Base-by-base conservation (phyloP, 2,888 invertebrate genomes). In the Mythimna vitellina region DNA sequence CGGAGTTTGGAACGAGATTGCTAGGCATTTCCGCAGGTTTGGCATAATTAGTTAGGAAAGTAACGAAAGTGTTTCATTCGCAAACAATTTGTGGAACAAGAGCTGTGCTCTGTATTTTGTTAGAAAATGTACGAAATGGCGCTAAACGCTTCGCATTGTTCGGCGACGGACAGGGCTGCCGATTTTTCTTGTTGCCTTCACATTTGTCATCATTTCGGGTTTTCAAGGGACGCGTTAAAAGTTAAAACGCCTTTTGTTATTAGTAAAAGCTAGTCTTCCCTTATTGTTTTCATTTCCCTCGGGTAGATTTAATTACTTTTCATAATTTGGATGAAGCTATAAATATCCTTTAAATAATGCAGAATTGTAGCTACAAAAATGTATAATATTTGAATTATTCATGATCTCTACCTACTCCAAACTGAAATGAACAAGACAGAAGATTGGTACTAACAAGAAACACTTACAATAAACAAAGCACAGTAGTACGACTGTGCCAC, bases 81-180 rank as follows among this genome's bases (percentile, higher is more conserved):
- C 68, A n/a, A 80, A 72, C 69, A 79, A 81, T 79, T 74, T 77
- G 68, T 77, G 65, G 72, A 71, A 29, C 29, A 29, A 76, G 74
- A 81, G 65, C 60, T 65, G 67, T 58, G 60, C 72, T 80, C 75
- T 75, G 74, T 77, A 78, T 70, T 77, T 61, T 60, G 69, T 73
- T 78, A 70, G 81, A 80, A 75, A 82, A 77, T 79, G 72, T 81
- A 84, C 81, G 80, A 87, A 88, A 83, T 84, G 82, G 78, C 82
- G 82, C 71, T 85, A 87, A 89, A 86, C 73, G 80, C 54, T 72
- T 64, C 57, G 82, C 88, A 90, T 91, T 91, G 90, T 92, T 88
- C 65, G 68, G 49, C 76, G 46, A 38, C 76, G 56, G 22, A 51
- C 58, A 81, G 86, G 83, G 88, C 53, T 83, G 79, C 38, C 72